A percentile compares a stretch with the other conserved stretches of the same genome.
phyloP scores from a whole-genome alignment of 2,113 vertebrate species.

The Thinocorus orbignyianus region DNA sequence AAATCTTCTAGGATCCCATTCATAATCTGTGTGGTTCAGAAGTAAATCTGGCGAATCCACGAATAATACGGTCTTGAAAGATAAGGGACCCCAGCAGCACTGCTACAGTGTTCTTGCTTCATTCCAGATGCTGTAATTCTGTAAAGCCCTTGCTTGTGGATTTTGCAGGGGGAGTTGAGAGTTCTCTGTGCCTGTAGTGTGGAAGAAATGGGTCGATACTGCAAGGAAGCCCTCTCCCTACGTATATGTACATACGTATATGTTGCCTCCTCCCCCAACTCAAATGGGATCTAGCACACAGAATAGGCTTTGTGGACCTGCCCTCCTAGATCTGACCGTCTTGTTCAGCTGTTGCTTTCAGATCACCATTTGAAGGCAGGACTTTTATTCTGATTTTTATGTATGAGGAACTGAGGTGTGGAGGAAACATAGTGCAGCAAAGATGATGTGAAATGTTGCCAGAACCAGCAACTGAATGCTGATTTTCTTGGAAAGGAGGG shows the following conservation, averaged over 20 bases:
- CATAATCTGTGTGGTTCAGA: not conserved
- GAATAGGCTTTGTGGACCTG: not conserved
- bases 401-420: not conserved
- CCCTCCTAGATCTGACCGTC: not conserved
- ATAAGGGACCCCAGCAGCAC: not conserved
- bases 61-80: not conserved
- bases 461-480: constrained; percentile 8
- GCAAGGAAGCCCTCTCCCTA: not conserved
- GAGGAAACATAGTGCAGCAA: not conserved
- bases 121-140: not conserved
- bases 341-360: not conserved
- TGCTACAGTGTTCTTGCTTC: not conserved
- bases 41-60: not conserved
- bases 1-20: not conserved
- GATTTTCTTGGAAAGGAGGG: constrained; percentile 54
- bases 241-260: too few relatives aligned
- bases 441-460: not conserved
- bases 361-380: not conserved
- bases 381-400: constrained; percentile 24
- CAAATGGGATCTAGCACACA: not conserved
- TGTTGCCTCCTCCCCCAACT: not conserved
- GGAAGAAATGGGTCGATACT: not conserved
- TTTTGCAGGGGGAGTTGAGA: not conserved
- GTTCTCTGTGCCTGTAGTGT: not conserved
- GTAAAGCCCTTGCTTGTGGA: not conserved